Conservation (phyloP, 2,888 invertebrate species). For the Aphidius colemani region DNA sequence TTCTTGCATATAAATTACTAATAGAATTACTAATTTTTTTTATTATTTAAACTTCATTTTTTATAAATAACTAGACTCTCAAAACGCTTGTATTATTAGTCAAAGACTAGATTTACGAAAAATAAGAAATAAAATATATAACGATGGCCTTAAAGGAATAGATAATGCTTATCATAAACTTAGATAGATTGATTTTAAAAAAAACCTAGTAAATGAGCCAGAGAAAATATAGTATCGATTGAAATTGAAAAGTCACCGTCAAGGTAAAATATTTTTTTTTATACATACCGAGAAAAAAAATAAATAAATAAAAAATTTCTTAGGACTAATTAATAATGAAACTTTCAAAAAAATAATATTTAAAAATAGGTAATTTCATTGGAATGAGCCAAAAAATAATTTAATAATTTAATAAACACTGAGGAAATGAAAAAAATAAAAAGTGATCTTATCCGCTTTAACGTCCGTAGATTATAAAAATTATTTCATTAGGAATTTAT, state of each 20-base stretch:
- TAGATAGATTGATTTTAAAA: too few species aligned
- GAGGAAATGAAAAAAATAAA: conserved; percentile 28
- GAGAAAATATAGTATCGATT: too few species aligned
- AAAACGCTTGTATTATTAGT: conserved; percentile 5
- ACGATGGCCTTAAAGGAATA: conserved; percentile 36
- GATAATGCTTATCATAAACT: background rate
- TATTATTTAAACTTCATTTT: background rate
- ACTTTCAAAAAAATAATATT: background rate
- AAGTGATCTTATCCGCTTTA: conserved; percentile 55
- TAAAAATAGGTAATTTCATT: background rate
- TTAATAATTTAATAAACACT: too few species aligned
- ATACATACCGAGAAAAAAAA: conserved; percentile 24
- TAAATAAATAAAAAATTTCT: conserved; percentile 3
- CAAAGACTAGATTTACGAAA: conserved; percentile 22
- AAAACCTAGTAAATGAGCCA: too few species aligned
- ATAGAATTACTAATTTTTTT: background rate
- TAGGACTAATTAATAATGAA: conserved; percentile 32
- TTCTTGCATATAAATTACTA: background rate
- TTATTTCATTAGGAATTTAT: conserved; percentile 42
- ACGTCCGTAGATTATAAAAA: conserved; percentile 50
- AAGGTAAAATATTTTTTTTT: conserved; percentile 30
- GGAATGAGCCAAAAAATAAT: background rate
- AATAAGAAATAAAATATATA: conserved; percentile 20
- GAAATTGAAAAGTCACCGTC: background rate
- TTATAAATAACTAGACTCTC: background rate